A percentile compares a stretch with the other conserved stretches of the same genome.
phyloP scores from a whole-genome alignment of 1,140 invertebrate species.

The Coelopa frigida region DNA sequence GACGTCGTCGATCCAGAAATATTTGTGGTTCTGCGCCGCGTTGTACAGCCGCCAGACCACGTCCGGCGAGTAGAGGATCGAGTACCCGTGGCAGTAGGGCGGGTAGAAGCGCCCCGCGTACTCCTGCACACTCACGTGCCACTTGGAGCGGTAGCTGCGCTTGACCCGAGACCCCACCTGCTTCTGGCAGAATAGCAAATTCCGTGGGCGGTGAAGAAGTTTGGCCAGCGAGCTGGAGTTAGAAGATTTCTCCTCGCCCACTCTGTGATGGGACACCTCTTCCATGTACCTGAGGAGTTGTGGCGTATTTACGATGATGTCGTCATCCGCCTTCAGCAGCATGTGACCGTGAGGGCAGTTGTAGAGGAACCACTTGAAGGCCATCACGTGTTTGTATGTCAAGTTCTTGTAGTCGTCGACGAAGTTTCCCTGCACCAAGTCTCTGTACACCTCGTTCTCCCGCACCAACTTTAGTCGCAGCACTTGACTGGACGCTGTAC shows the following conservation, averaged over 20 bases:
- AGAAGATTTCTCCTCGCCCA: too few species aligned
- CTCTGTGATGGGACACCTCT: not conserved
- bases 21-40: conserved; percentile 54
- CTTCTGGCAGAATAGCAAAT: conserved; percentile 54
- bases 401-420: conserved; percentile 73
- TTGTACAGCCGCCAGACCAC: conserved; percentile 56
- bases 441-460: conserved; percentile 56
- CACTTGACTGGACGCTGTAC: conserved; percentile 44
- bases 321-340: conserved; percentile 71
- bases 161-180: conserved; percentile 47
- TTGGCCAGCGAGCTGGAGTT: not conserved
- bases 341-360: conserved; percentile 62
- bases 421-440: conserved; percentile 75
- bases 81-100: conserved; percentile 68
- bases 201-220: conserved; percentile 23
- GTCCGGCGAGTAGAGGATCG: conserved; percentile 63
- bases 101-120: conserved; percentile 60
- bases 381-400: conserved; percentile 80
- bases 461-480: conserved; percentile 44
- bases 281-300: conserved; percentile 50
- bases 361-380: conserved; percentile 67
- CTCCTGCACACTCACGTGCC: conserved; percentile 64
- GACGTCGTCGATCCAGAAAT: conserved; percentile 87
- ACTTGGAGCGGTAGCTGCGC: conserved; percentile 63
- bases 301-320: conserved; percentile 67